Evolutionary conservation across 2,113 vertebrate genomes (phyloP).

Genomic region (Oreotragus oreotragus): DNA sequence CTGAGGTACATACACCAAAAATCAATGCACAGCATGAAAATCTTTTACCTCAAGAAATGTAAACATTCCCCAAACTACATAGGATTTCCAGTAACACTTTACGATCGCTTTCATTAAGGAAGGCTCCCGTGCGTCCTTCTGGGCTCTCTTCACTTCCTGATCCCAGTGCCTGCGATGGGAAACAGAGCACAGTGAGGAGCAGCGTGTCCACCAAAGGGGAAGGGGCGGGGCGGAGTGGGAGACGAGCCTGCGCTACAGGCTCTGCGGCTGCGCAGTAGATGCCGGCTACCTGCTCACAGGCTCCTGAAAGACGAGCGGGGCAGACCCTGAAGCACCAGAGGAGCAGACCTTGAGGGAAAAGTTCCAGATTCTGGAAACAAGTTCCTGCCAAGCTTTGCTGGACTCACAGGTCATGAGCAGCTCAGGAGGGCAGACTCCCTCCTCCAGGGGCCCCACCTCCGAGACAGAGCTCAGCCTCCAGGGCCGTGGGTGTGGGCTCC

Average conservation of each 20-base stretch:
- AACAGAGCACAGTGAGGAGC: neutral
- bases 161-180: constrained; percentile 88
- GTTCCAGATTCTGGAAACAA: too few relatives aligned
- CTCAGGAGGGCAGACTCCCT: too few relatives aligned
- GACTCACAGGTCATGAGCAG: too few relatives aligned
- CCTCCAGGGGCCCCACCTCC: too few relatives aligned
- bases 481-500: too few relatives aligned
- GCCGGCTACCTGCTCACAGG: too few relatives aligned
- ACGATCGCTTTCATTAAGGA: constrained; percentile 88
- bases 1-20: neutral
- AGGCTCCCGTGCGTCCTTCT: constrained; percentile 83
- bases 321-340: too few relatives aligned
- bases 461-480: too few relatives aligned
- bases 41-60: constrained; percentile 89
- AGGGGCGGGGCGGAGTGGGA: neutral
- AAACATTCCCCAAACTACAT: constrained; percentile 88
- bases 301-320: too few relatives aligned
- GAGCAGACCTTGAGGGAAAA: too few relatives aligned
- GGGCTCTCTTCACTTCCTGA: constrained; percentile 84
- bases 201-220: rapidly evolving
- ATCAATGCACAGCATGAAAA: neutral
- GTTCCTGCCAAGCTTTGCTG: too few relatives aligned
- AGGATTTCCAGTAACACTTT: constrained; percentile 91
- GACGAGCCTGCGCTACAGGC: rapidly evolving
- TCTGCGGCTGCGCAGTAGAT: too few relatives aligned